phyloP scores from a whole-genome alignment of 2,797 vertebrate species.

The Jordanella pulchra region DNA sequence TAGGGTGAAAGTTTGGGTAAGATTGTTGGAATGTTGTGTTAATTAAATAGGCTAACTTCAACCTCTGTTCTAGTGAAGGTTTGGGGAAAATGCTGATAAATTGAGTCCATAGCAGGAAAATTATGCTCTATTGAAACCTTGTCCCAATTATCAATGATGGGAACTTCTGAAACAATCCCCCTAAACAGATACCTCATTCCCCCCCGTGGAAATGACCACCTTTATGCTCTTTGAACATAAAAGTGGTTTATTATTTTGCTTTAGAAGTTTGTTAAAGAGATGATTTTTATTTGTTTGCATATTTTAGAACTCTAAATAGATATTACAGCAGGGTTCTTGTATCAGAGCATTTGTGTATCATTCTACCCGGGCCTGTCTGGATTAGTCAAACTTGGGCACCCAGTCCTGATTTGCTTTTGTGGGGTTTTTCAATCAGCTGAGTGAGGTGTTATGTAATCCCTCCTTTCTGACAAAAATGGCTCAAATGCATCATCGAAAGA shows the following conservation, averaged over 20 bases:
- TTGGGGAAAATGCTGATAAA: background rate
- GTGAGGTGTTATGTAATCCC: background rate
- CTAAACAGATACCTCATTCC: conserved; percentile 85
- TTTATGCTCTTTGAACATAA: background rate
- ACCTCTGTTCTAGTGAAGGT: background rate
- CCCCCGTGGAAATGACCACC: conserved; percentile 68
- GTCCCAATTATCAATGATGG: conserved; percentile 84
- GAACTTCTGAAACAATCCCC: conserved; percentile 83
- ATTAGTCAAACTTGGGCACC: background rate
- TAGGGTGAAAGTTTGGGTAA: background rate
- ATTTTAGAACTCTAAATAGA: background rate
- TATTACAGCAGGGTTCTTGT: background rate
- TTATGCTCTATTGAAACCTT: conserved; percentile 81
- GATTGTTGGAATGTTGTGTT: background rate
- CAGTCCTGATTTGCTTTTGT: background rate
- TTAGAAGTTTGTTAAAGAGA: background rate
- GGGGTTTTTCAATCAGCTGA: background rate
- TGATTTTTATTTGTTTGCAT: background rate
- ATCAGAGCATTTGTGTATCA: background rate
- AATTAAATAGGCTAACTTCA: background rate
- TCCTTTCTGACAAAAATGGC: background rate
- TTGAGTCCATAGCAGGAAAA: background rate
- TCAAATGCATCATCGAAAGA: background rate
- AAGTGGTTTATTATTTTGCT: too few relatives aligned
- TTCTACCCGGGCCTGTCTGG: background rate